Conservation (phyloP, 2,113 vertebrate species). For the Nothobranchius furzeri region DNA sequence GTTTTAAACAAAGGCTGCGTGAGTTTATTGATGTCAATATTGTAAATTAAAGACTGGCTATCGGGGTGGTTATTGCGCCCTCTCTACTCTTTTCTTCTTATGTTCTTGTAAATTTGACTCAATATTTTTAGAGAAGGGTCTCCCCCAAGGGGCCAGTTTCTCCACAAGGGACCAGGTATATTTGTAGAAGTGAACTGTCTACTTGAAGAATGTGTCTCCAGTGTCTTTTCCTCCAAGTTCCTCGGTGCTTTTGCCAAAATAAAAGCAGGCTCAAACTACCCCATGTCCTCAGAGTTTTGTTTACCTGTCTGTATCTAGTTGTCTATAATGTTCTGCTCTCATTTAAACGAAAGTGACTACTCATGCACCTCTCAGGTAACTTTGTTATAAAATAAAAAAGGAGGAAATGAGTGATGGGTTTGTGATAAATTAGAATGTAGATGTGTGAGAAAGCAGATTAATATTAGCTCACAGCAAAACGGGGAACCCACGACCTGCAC, state of each 20-base stretch:
- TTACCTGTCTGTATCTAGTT: conserved; percentile 34
- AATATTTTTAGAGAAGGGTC: conserved; percentile 42
- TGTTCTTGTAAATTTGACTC: conserved; percentile 46
- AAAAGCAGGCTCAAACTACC: conserved; percentile 51
- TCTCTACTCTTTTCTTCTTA: conserved; percentile 31
- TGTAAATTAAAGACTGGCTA: conserved; percentile 43
- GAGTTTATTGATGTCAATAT: conserved; percentile 37
- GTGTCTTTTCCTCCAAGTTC: conserved; percentile 61
- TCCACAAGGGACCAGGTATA: conserved; percentile 53
- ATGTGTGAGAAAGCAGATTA: neutral
- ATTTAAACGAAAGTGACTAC: conserved; percentile 3
- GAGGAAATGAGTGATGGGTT: neutral
- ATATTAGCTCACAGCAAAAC: neutral
- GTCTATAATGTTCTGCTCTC: conserved; percentile 22
- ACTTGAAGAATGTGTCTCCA: conserved; percentile 59
- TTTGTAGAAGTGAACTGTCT: conserved; percentile 69
- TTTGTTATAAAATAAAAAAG: too few relatives aligned
- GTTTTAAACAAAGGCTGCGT: conserved; percentile 13
- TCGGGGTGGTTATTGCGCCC: conserved; percentile 30
- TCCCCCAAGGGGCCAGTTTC: conserved; percentile 49
- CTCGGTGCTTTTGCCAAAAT: conserved; percentile 42
- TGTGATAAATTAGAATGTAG: neutral
- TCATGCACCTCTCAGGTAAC: too few relatives aligned
- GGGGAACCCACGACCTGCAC: too few relatives aligned
- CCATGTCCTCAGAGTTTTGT: conserved; percentile 47